Evolutionary conservation across 64 coral and sea anemone genomes (phyloP).

Genomic region (Hydrozoanthus tunicans): DNA sequence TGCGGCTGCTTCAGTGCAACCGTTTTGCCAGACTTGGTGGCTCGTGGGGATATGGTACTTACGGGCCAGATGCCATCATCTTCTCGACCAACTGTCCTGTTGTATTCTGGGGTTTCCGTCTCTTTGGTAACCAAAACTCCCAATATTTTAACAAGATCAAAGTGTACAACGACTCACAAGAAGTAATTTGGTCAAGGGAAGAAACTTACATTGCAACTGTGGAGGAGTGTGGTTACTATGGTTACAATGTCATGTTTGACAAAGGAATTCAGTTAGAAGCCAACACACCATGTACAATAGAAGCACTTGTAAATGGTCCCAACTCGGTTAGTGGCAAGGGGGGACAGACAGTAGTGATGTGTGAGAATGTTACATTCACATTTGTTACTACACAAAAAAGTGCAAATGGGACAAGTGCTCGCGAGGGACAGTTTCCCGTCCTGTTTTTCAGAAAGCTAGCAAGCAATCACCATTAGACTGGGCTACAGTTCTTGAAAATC

Average conservation of each 20-base stretch:
- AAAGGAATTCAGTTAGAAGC: conserved; percentile 50
- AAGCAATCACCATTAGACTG: conserved; percentile 19
- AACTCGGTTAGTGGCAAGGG: conserved; percentile 53
- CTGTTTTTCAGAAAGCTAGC: conserved; percentile 51
- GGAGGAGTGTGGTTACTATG: conserved; percentile 56
- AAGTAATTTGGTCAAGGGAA: conserved; percentile 52
- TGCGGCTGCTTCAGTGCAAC: conserved; percentile 44
- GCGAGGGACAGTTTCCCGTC: conserved; percentile 35
- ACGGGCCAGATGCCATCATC: conserved; percentile 51
- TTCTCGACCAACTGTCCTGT: conserved; percentile 41
- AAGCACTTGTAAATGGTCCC: conserved; percentile 37
- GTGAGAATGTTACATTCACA: conserved; percentile 49
- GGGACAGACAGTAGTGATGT: conserved; percentile 20
- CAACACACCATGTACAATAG: conserved; percentile 41
- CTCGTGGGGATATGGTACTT: conserved; percentile 47
- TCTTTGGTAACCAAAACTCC: conserved; percentile 38
- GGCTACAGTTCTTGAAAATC: too few species aligned
- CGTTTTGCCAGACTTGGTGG: conserved; percentile 38
- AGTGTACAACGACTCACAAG: conserved; percentile 52
- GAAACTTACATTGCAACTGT: conserved; percentile 46
- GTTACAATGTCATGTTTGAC: conserved; percentile 56
- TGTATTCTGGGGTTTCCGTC: conserved; percentile 55
- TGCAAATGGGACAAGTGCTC: conserved; percentile 50
- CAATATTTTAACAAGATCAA: conserved; percentile 41
- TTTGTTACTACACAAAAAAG: conserved; percentile 61